Conservation (phyloP, 2,888 invertebrate genomes). For the Agriopis marginaria region DNA sequence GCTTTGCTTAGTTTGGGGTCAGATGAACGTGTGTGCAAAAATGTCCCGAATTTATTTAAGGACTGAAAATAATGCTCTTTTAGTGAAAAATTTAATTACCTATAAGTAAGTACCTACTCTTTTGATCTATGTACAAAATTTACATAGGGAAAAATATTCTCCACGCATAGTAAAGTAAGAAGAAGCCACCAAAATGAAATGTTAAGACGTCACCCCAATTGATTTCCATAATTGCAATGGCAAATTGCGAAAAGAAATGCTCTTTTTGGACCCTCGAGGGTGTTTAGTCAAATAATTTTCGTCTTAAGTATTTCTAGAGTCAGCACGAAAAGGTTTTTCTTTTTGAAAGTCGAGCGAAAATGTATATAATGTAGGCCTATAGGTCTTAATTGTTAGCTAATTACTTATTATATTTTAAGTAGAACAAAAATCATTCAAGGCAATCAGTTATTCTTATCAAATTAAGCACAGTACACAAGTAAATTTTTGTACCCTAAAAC, state of each 20-base stretch:
- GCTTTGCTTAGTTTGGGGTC: no score
- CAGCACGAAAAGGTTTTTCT: constrained; percentile 15
- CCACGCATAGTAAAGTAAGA: constrained; percentile 5
- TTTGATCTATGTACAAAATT: not conserved
- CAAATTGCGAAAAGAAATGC: constrained; percentile 73
- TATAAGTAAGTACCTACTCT: not conserved
- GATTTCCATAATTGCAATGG: constrained; percentile 78
- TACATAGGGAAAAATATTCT: not conserved
- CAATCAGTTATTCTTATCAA: no score
- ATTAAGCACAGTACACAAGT: no score
- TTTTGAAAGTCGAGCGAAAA: not conserved
- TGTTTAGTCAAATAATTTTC: constrained; percentile 74
- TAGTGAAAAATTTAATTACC: no score
- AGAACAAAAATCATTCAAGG: no score
- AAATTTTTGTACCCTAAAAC: no score
- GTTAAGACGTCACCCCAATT: constrained; percentile 60
- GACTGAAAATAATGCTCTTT: no score
- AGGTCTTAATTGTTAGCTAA: not conserved
- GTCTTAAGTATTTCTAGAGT: constrained; percentile 61
- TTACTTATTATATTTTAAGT: no score
- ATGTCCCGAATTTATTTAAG: no score
- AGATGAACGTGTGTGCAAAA: no score
- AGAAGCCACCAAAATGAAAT: constrained; percentile 52
- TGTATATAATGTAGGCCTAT: not conserved
- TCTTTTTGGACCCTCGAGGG: constrained; percentile 63